Conservation (phyloP, 2,113 vertebrate genomes). For the Epinephelus moara region DNA sequence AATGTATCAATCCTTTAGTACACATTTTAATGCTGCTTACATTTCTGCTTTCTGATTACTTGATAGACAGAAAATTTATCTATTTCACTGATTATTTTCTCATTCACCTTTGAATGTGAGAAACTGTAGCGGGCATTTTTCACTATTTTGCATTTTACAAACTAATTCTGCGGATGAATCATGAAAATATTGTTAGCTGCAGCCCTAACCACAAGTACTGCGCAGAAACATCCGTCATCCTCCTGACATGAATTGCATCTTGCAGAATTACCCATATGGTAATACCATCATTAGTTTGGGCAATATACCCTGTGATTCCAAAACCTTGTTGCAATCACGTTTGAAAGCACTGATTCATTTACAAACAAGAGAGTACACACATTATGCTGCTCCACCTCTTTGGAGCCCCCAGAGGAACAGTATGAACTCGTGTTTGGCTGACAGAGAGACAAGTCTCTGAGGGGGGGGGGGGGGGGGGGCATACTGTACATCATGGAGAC, state of each 20-base stretch:
- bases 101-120: not conserved
- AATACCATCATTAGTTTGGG: not conserved
- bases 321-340: conserved; percentile 25
- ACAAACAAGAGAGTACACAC: conserved; percentile 34
- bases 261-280: not conserved
- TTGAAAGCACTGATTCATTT: conserved; percentile 38
- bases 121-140: not conserved
- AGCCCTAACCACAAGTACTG: not conserved
- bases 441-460: conserved; percentile 29
- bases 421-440: conserved; percentile 54
- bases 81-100: not conserved
- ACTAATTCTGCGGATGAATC: not conserved
- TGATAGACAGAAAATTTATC: not conserved
- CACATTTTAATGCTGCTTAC: not conserved
- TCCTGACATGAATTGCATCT: not conserved
- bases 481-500: conserved; percentile 50
- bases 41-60: not conserved
- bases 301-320: conserved; percentile 1
- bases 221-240: not conserved
- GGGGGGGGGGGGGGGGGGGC: not conserved
- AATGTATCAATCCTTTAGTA: not conserved
- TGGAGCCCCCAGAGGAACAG: conserved; percentile 33
- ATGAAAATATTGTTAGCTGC: not conserved
- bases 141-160: not conserved
- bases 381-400: conserved; percentile 43